Percentiles rank a stretch among this genome's conserved stretches.
These are phyloP conservation scores for Pygoscelis antarcticus DNA, from an alignment of 2,113 vertebrate species.

Conservation along the genomic window DNA sequence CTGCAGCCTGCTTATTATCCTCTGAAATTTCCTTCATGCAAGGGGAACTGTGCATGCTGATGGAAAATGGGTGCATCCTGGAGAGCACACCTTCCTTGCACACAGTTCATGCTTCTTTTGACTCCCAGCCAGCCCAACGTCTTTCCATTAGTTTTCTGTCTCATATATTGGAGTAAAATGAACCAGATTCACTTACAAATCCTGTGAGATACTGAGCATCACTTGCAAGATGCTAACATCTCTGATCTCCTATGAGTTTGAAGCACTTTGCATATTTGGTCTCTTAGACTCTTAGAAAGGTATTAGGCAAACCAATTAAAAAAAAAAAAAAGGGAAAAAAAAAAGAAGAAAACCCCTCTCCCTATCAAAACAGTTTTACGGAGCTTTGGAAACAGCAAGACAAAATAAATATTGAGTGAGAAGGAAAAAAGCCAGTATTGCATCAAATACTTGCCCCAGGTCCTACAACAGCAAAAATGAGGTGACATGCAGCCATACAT, in stretches of 20 bases:
- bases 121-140: background rate
- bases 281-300: background rate
- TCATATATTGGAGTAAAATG: background rate
- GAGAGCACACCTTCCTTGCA: background rate
- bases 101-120: background rate
- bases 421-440: slow-evolving; percentile 40
- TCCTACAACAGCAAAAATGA: slow-evolving; percentile 59
- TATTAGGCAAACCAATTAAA: background rate
- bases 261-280: background rate
- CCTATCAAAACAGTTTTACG: slow-evolving; percentile 32
- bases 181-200: background rate
- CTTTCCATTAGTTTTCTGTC: background rate
- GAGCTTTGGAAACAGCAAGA: slow-evolving; percentile 36
- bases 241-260: background rate
- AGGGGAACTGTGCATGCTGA: background rate
- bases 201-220: background rate
- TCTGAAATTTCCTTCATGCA: background rate
- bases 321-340: rapidly evolving
- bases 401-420: slow-evolving; percentile 61
- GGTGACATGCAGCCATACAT: slow-evolving; percentile 71
- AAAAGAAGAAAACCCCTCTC: background rate
- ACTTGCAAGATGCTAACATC: background rate
- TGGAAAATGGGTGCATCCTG: background rate
- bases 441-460: slow-evolving; percentile 67
- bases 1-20: no score